These are phyloP conservation scores for Nephrotoma flavescens DNA, from an alignment of 2,888 invertebrate genomes.

Conservation along the genomic window DNA sequence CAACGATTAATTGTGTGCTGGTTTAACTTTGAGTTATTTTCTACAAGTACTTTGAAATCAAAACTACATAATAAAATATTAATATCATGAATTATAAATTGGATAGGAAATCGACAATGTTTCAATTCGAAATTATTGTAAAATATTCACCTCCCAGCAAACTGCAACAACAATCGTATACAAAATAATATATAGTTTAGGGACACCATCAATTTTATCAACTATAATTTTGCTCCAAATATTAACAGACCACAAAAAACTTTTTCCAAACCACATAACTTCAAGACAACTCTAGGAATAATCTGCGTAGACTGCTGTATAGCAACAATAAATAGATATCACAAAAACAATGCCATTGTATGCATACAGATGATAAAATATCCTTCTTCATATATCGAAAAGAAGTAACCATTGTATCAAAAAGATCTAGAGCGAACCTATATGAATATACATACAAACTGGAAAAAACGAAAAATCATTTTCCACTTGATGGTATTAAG, in stretches of 20 bases:
- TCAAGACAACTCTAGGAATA: background rate
- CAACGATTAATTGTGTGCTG: too few species aligned
- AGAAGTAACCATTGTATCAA: background rate
- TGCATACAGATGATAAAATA: background rate
- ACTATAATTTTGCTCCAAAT: background rate
- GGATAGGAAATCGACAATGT: background rate
- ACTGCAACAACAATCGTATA: background rate
- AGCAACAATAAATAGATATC: background rate
- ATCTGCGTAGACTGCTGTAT: background rate
- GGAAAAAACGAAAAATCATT: background rate
- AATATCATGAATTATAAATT: background rate
- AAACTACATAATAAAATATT: background rate
- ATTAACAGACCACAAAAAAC: background rate
- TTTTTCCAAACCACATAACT: background rate
- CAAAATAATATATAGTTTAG: background rate
- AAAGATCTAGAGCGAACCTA: background rate
- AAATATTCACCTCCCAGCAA: background rate
- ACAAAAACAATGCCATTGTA: background rate
- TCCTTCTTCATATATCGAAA: background rate
- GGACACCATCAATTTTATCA: background rate
- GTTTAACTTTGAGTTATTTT: too few species aligned
- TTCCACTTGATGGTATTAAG: background rate
- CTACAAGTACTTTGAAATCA: too few species aligned
- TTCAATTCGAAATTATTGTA: background rate
- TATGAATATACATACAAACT: background rate